Base-by-base conservation (phyloP, 2,797 vertebrate genomes). In the Ctenopoma multispine region DNA sequence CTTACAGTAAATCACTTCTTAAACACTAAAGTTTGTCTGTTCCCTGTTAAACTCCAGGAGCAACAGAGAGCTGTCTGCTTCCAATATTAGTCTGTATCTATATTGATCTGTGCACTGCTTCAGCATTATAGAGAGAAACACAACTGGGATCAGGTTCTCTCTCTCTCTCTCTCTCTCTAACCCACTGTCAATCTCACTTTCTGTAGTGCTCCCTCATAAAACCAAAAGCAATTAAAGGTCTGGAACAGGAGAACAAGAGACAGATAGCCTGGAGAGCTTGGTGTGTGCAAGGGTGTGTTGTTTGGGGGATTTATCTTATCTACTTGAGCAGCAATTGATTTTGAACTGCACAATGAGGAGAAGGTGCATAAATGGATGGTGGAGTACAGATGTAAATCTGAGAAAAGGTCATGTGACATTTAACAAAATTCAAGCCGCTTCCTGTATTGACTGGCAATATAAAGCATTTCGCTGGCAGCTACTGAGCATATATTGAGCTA, bases 191-290 rank as follows among this genome's bases (percentile, higher is more conserved):
- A 54, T 23, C 62, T 41, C 54, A 20, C 41, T 50, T 49, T 79
- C 61, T 66, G 63, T 54, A 53, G 24, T 60, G 62, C 71, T 57
- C 44, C 70, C 41, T 84, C 86, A 84, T 82, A 79, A 89, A 88
- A 81, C 72, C 72, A 83, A 85, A 91, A 78, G 79, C 84, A 88
- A 90, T 91, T 89, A 86, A 67, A 87, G 67, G 67, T 69, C 55
- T 60, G 14, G 69, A 75, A 62, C 75, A 80, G 63, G 57, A 51
- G 46, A 67, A 55, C 5, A 20, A 77, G 81, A 68, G 56, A 18
- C 41, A 44, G 57, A 57, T n/a, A n/a, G 44, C 18, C 18, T 48
- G 18, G 34, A 51, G 41, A 50, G 63, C 36, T 21, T 21, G 27
- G 20, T 17, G 21, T 55, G n/a, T 51, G 21, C 2, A 4, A 7